Evolutionary conservation across 2,113 vertebrate genomes (phyloP), one percentile per base, ranked within the genome.

Genomic region (Lipotes vexillifer): DNA sequence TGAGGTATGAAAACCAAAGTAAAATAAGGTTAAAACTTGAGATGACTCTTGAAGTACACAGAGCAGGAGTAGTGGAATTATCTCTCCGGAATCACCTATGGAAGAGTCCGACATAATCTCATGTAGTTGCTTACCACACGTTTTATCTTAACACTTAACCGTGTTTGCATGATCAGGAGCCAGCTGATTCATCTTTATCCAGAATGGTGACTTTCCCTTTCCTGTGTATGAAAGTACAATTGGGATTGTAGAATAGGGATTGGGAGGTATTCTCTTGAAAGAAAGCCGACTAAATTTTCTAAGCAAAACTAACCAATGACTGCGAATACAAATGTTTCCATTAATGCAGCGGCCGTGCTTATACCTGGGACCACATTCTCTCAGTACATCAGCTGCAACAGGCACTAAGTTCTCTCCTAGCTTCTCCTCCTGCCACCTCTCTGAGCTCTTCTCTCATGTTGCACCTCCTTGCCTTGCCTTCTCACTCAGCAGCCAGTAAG

Each of bases 311-410:
- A 68, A 63, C 27, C 41, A 12, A 0, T 23, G 55, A 6, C 5
- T 66, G 38, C 27, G 33, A 49, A 12, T 8, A 8, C 31, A 29
- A 36, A 20, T 18, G 46, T 74, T 57, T 59, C 27, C 27, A 0
- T 63, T 87, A 68, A 66, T 3, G 7, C 23, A 8, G 36, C 77
- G 17, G 5, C 38, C 27, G 23, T 21, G 41, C 27, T 57, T 72
- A 33, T 2, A 33, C 10, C 1, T 11, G 6, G 33, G 27, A n/a
- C 57, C 11, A 3, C 18, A 2, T 38, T 61, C 25, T 68, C 41
- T 77, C 41, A 6, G 46, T 11, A 3, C 36, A 17, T 15, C n/a
- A 0, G 0, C 6, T 10, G 46, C 41, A 8, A 2, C n/a, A 23
- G 12, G 11, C 17, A 23, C 46, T 13, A 3, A 27, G 55, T 41